Percentiles rank a stretch among this genome's conserved stretches.
Evolutionary conservation across 2,113 vertebrate species (phyloP).

Genomic region (Tychaedon coryphoeus): DNA sequence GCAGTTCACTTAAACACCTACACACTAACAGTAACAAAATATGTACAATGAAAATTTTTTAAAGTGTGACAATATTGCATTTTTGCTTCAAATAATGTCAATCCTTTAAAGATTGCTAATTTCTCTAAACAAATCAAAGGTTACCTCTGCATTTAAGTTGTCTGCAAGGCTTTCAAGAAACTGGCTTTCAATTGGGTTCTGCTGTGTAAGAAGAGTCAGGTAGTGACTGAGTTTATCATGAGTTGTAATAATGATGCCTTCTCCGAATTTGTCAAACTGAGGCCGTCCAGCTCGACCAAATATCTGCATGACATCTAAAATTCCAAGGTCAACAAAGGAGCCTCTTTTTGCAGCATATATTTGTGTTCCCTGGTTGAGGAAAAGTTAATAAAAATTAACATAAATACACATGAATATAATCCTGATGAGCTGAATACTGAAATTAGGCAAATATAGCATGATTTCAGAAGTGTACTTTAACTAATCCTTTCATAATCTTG

Average conservation of each 20-base stretch:
- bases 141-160: constrained; percentile 97
- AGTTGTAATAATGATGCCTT: constrained; percentile 94
- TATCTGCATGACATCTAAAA: constrained; percentile 99
- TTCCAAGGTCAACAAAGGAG: constrained; percentile 94
- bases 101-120: background rate
- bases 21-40: background rate
- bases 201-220: constrained; percentile 94
- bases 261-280: constrained; percentile 95
- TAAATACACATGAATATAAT: constrained; percentile 78
- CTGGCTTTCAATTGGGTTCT: constrained; percentile 98
- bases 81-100: background rate
- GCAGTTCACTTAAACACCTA: background rate
- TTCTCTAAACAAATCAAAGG: background rate
- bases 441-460: constrained; percentile 77
- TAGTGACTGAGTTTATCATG: constrained; percentile 98
- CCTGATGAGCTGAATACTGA: constrained; percentile 73
- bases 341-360: constrained; percentile 98
- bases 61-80: background rate
- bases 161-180: constrained; percentile 92
- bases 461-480: constrained; percentile 77
- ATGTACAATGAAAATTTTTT: background rate
- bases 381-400: constrained; percentile 84
- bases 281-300: constrained; percentile 96
- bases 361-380: constrained; percentile 90
- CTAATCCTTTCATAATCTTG: constrained; percentile 77